Evolutionary conservation across 1,140 invertebrate species (phyloP).

Genomic region (Anthonomus grandis): DNA sequence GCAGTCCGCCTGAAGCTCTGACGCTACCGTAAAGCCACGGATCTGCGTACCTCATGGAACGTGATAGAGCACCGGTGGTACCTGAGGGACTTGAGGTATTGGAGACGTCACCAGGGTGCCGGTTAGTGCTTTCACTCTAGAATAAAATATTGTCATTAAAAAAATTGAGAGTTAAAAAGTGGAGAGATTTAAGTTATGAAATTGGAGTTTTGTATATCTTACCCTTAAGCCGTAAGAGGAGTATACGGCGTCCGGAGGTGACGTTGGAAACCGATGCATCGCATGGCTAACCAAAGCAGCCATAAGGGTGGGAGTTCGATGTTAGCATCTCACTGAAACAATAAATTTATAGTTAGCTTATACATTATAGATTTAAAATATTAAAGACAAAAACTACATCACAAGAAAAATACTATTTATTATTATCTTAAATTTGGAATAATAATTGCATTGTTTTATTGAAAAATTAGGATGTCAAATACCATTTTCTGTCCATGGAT

Average conservation of each 20-base stretch:
- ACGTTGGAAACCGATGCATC: constrained; percentile 48
- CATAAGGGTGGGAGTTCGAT: constrained; percentile 41
- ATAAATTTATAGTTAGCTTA: no score
- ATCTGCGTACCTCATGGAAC: constrained; percentile 80
- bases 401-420: no score
- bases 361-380: no score
- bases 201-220: constrained; percentile 17
- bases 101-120: constrained; percentile 16
- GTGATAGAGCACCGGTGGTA: constrained; percentile 55
- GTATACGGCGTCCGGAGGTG: constrained; percentile 44
- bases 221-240: constrained; percentile 47
- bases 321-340: constrained; percentile 39
- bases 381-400: no score
- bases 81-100: constrained; percentile 18
- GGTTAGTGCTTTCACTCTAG: constrained; percentile 34
- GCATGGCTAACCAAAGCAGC: constrained; percentile 50
- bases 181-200: constrained; percentile 1
- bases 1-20: constrained; percentile 54
- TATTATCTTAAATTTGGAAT: no score
- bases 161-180: not conserved
- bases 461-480: no score
- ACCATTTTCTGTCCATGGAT: no score
- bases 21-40: constrained; percentile 78
- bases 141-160: constrained; percentile 16
- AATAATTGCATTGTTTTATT: no score